Base-by-base conservation (phyloP, 2,797 vertebrate genomes). In the Oreochromis grahami region DNA sequence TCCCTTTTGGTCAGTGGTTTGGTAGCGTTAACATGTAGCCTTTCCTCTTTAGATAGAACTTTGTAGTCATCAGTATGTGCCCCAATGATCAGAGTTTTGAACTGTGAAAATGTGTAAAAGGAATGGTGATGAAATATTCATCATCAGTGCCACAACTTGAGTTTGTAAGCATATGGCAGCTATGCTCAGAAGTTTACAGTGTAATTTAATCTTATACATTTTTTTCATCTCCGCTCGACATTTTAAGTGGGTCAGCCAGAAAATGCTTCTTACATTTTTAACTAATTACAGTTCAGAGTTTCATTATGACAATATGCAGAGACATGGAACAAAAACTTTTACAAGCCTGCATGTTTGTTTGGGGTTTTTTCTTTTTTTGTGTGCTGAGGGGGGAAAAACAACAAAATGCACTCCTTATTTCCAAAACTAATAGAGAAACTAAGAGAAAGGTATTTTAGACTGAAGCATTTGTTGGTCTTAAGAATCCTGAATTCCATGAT, bases 41-140 rank as follows among this genome's bases (percentile, higher is more conserved):
- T 80, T 34, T 80, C 24, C 65, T 81, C 70, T 84, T 82, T 78
- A 50, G 45, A 86, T 32, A 50, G 32, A 81, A 79, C 76, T 82
- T 81, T 91, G 82, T 77, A 90, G 82, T 89, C 86, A 84, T 89
- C 74, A 86, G 36, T 77, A 78, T 90, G 65, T 68, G 78, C 24
- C 80, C 77, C 50, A 80, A 85, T 91, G 83, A 91, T 90, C 82
- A 82, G 77, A 90, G 92, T 89, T 90, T 89, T 90, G 89, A 92
- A 87, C 81, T 41, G 9, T 8, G 60, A 77, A n/a, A 91, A 80
- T 80, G 63, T 32, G 29, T 76, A 41, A 79, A 82, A 85, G 21
- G 41, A 72, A 55, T 0, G 11, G 8, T 8, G 17, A 87, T 94
- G 3, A 92, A 94, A 90, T 92, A 92, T 94, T 94, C 79, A 93